These are phyloP conservation scores for Blera fallax DNA, from an alignment of 2,888 invertebrate species.

Conservation along the genomic window DNA sequence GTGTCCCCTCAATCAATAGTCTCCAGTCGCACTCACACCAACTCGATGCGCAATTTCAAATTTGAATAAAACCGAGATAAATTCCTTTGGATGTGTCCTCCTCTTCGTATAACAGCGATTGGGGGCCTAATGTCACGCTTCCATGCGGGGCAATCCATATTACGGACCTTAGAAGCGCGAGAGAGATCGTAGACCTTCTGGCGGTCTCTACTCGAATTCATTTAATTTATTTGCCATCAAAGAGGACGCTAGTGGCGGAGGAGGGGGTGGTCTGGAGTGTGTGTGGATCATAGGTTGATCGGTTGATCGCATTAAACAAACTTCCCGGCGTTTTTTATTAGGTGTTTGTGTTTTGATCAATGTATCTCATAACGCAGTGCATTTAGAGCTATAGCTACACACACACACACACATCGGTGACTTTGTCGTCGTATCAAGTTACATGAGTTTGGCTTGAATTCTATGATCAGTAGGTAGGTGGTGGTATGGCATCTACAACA, in stretches of 20 bases:
- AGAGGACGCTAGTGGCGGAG: not conserved
- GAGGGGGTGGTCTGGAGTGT: not conserved
- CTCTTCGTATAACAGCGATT: conserved; percentile 34
- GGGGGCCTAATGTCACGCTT: conserved; percentile 66
- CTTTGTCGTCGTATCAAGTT: conserved; percentile 54
- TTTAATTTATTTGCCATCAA: conserved; percentile 61
- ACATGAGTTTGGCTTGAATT: conserved; percentile 42
- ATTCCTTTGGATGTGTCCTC: conserved; percentile 54
- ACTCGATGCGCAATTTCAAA: conserved; percentile 38
- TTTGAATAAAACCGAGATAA: conserved; percentile 63
- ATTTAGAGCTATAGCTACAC: conserved; percentile 37
- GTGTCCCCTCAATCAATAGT: conserved; percentile 63
- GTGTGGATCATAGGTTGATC: conserved; percentile 67
- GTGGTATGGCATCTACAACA: conserved; percentile 61
- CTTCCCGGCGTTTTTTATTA: conserved; percentile 70
- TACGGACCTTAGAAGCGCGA: conserved; percentile 30
- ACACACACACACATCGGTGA: conserved; percentile 28
- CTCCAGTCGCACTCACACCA: conserved; percentile 6
- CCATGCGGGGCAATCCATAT: conserved; percentile 69
- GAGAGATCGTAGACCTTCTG: conserved; percentile 66
- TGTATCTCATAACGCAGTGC: conserved; percentile 64
- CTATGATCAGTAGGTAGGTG: conserved; percentile 61
- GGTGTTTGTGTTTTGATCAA: conserved; percentile 73
- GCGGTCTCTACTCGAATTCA: conserved; percentile 57
- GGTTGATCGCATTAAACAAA: conserved; percentile 68